Base-by-base conservation (phyloP, 2,113 vertebrate genomes). In the Coturnix japonica region DNA sequence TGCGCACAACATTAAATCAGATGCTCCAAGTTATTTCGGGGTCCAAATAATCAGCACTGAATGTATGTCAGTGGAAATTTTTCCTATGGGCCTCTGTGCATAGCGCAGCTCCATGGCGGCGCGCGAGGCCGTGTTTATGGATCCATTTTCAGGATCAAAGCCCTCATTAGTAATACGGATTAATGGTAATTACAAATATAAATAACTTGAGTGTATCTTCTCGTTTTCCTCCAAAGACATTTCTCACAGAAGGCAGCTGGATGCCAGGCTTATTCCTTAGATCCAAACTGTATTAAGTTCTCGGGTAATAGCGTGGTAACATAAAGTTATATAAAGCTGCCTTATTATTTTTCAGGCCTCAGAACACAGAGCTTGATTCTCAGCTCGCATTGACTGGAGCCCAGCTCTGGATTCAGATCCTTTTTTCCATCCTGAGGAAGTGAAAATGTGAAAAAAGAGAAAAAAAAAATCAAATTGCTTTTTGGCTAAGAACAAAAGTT, bases 111-210 rank as follows among this genome's bases (percentile, higher is more conserved):
- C 89, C 71, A 25, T 19, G 26, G 87, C 56, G 35, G 81, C 77
- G 43, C 75, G 57, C 72, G 73, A 89, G 56, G 71, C 95, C 91
- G 91, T 94, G 95, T 95, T 93, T 95, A 95, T 92, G 92, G 94
- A 91, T 93, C 95, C 93, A 95, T 95, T 93, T 95, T 59, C 94
- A 96, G 91, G 94, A 94, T 94, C 94, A 94, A 95, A 96, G 74
- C 84, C 87, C 91, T 94, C 91, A 94, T 94, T 96, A 96, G 92
- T 91, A 96, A 94, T 87, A 94, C 92, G 92, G 95, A 95, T 96
- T 95, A 96, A 96, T 94, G 93, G 82, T 95, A 95, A 94, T 92
- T 92, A 92, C 86, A 90, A 93, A 91, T 94, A 96, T 95, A 95
- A 95, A 92, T 93, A 95, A 95, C 87, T 89, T 92, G 81, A 95